phyloP scores from a whole-genome alignment of 2,113 vertebrate species.

The Aegithalos caudatus region DNA sequence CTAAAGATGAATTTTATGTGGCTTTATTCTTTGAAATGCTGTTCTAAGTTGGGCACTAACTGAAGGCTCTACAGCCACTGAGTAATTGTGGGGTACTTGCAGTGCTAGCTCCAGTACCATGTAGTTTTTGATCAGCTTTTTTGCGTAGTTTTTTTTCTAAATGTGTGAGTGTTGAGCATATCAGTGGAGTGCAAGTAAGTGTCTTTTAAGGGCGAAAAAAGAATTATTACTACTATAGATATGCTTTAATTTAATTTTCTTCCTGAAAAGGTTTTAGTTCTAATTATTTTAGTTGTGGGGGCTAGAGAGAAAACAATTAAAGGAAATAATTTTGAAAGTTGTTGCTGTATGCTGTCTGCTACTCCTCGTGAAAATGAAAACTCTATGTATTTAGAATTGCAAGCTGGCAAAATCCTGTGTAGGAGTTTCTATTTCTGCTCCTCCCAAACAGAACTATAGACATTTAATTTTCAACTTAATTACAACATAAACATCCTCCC shows the following conservation, averaged over 20 bases:
- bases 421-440: slow-evolving; percentile 6
- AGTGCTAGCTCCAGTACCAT: neutral
- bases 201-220: neutral
- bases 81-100: neutral
- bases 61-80: neutral
- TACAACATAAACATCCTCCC: neutral
- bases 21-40: neutral
- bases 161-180: neutral
- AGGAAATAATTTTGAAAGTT: neutral
- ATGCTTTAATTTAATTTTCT: neutral
- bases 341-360: neutral
- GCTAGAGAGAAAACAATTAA: neutral
- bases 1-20: neutral
- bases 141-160: neutral
- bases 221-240: neutral
- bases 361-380: neutral
- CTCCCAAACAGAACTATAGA: slow-evolving; percentile 4
- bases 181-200: neutral
- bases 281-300: neutral
- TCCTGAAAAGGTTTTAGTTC: neutral
- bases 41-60: neutral
- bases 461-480: slow-evolving; percentile 45
- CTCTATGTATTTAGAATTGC: neutral
- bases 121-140: neutral
- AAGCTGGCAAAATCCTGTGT: slow-evolving; percentile 3